phyloP scores from a whole-genome alignment of 2,113 vertebrate species.

The Dasyprocta punctata region DNA sequence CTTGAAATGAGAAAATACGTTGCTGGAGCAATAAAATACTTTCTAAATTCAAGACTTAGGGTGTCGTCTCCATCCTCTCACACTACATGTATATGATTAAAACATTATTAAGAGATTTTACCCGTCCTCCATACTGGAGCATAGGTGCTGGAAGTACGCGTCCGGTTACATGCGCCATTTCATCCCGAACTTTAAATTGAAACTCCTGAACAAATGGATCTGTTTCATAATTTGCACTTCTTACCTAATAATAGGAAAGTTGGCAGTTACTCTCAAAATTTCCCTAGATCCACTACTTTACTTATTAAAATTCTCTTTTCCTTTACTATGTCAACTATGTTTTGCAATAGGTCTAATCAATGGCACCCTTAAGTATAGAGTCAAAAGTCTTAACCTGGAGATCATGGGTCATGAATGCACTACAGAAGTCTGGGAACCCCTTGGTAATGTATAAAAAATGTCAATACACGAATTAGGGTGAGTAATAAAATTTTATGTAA shows the following conservation, averaged over 20 bases:
- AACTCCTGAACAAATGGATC: conserved; percentile 99
- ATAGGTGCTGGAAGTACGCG: conserved; percentile 98
- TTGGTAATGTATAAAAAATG: conserved; percentile 25
- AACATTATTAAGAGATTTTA: conserved; percentile 82
- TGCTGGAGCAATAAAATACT: conserved; percentile 17
- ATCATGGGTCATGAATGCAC: neutral
- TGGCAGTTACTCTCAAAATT: conserved; percentile 56
- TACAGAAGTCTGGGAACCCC: neutral
- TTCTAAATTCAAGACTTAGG: conserved; percentile 40
- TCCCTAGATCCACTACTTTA: neutral
- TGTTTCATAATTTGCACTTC: conserved; percentile 98
- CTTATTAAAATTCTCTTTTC: neutral
- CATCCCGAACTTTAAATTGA: conserved; percentile 98
- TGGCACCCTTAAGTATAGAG: neutral
- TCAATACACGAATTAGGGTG: conserved; percentile 12
- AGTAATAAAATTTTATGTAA: conserved; percentile 42
- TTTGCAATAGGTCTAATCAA: conserved; percentile 34
- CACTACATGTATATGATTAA: neutral
- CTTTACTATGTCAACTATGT: neutral
- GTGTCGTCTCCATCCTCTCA: neutral
- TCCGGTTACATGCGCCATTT: conserved; percentile 99
- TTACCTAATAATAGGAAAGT: conserved; percentile 88
- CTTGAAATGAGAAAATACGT: conserved; percentile 25
- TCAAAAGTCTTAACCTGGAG: neutral
- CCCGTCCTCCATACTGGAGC: conserved; percentile 99